Evolutionary conservation across 2,797 vertebrate genomes (phyloP), one percentile per base, ranked within the genome.

Genomic region (Argya squamiceps): DNA sequence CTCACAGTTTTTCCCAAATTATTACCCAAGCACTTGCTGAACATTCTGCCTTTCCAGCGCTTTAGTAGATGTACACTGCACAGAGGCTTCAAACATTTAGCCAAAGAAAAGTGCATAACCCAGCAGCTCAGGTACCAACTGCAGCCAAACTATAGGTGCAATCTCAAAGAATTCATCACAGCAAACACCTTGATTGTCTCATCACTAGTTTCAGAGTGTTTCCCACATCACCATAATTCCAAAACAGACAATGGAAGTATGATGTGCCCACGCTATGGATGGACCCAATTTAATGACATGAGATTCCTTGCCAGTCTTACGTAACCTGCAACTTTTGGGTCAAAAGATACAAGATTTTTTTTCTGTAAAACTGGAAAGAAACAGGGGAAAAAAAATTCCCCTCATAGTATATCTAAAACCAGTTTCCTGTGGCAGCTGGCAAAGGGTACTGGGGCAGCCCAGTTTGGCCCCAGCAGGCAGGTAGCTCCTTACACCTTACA

Each of bases 271-370:
- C 36, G 43, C 17, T 47, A 47, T 3, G 58, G 18, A 41, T 6
- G 10, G 19, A 41, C 6, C 24, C 82, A 82, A 76, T 58, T 53
- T 53, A 77, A 64, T 2, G 10, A 50, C 29, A 43, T 3, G 29
- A 30, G 3, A 5, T n/a, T 92, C 37, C 44, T 74, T 59, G 23
- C 6, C 44, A 63, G 32, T 85, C 83, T 91, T 62, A 43, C 4
- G n/a, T 32, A 55, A 75, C 32, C 29, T 78, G 47, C 32, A 34
- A 29, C 37, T 89, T 85, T 71, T 44, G 19, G 60, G 50, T 53
- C 23, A 60, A 8, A 47, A 39, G 23, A 21, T 7, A 68, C 0
- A 0, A 9, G 6, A 1, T 0, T 1, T 1, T 50, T 50, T 52
- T 53, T 32, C n/a, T 34, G 23, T 68, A 71, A 88, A 89, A 78